Evolutionary conservation across 1,140 invertebrate genomes (phyloP), one percentile per base, ranked within the genome.

Genomic region (Adelges cooleyi): DNA sequence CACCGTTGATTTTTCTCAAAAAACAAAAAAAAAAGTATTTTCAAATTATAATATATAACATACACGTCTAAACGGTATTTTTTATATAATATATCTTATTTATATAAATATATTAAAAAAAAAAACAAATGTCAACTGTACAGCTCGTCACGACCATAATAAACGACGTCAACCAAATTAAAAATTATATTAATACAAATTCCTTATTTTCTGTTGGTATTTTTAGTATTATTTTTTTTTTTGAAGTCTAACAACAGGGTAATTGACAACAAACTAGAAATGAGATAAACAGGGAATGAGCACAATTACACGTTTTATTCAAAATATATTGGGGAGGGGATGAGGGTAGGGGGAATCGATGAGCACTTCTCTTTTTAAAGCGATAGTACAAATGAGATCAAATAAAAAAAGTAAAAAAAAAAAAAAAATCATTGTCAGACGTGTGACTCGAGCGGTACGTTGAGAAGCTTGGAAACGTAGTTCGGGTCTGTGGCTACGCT

Each of bases 401-500:
- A 62, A 46, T 25, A 44, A 53, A 38, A 38, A 38, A 38, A 59
- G 23, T n/a, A n/a, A n/a, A n/a, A n/a, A n/a, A n/a, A n/a, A 59
- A 33, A 62, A 33, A 46, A 62, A 17, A 46, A 18, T 59, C 15
- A 59, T 17, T 46, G 62, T 70, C 27, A 71, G 33, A 71, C 71
- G 44, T 68, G 71, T 36, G 67, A 70, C 65, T 70, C 67, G 17
- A 70, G 66, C 15, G 68, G 67, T 40, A 68, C 54, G 18, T 54
- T 66, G 15, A 65, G 65, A 11, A 68, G 67, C 56, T 65, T 50
- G 9, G 65, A 69, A 25, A 50, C 36, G 22, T 67, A 69, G 51
- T 67, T 68, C 22, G 68, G 42, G 27, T 68, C 68, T n/a, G n/a
- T n/a, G 56, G 81, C 80, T 62, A 81, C 74, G 46, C 80, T 81